Evolutionary conservation across 92 coral and sea anemone species (phyloP).

Genomic region (Zoanthus sansibaricus): DNA sequence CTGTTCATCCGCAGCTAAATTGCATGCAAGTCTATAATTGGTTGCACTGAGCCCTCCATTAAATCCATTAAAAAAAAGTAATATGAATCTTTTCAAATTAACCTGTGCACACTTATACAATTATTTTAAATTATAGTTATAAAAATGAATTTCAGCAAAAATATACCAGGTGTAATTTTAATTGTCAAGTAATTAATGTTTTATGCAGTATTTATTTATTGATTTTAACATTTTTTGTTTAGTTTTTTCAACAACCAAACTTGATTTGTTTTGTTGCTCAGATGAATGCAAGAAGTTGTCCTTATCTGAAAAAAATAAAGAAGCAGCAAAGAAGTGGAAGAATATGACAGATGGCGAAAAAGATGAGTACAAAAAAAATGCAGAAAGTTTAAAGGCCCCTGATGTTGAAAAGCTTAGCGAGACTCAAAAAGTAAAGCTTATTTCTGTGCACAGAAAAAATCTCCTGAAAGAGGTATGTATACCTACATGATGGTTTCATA

Average conservation of each 20-base stretch:
- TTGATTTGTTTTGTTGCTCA: constrained; percentile 19
- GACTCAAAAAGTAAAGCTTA: constrained; percentile 57
- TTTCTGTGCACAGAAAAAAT: constrained; percentile 56
- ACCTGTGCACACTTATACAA: no score
- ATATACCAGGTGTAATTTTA: no score
- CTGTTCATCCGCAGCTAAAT: no score
- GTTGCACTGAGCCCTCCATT: no score
- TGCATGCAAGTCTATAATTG: no score
- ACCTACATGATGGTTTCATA: background rate
- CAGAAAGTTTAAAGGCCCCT: constrained; percentile 57
- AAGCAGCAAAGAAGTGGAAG: constrained; percentile 61
- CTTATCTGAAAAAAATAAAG: constrained; percentile 53
- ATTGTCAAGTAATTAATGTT: no score
- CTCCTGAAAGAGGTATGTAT: constrained; percentile 58
- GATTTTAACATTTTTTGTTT: background rate
- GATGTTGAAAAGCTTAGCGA: constrained; percentile 56
- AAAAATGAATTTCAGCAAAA: no score
- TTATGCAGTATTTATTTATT: no score
- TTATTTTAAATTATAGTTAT: no score
- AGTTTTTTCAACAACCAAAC: background rate
- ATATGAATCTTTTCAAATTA: no score
- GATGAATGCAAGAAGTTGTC: constrained; percentile 64
- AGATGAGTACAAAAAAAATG: constrained; percentile 56
- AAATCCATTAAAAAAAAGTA: no score
- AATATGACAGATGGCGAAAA: constrained; percentile 56